Evolutionary conservation across 2,888 invertebrate genomes (phyloP), one percentile per base, ranked within the genome.

Genomic region (Eupelmus urozonus): DNA sequence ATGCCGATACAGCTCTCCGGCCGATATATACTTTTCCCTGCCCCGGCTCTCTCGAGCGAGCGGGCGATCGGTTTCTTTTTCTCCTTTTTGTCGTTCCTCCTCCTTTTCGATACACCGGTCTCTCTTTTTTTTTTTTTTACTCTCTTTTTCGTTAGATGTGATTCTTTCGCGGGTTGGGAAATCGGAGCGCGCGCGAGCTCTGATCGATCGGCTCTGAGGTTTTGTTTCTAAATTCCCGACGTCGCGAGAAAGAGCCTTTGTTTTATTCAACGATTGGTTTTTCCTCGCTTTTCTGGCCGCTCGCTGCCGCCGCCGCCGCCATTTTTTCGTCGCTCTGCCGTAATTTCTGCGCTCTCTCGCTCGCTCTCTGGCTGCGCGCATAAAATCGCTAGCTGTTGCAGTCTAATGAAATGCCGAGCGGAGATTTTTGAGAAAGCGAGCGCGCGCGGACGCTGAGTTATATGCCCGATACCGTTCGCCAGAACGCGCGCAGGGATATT

Each of bases 1-100:
- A 73, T 73, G 65, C 73, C 53, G 72, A 63, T 72, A 71, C 51
- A 4, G n/a, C 1, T 1, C 18, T 11, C 27, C n/a, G 2, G 60
- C 29, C 20, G 45, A 4, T 2, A 27, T 40, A 63, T 72, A 72
- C 63, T 63, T 63, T 63, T 72, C 55, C n/a, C 40, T 72, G n/a
- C n/a, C n/a, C n/a, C n/a, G n/a, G n/a, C n/a, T n/a, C n/a, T n/a
- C n/a, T n/a, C n/a, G n/a, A n/a, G n/a, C n/a, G n/a, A n/a, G n/a
- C 63, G 11, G 9, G 20, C 59, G 53, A 65, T 65, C 29, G 18
- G 27, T 73, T 42, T 65, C 55, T 72, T 16, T 53, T 25, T 63
- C n/a, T 53, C 40, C 34, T 9, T 18, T 20, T 25, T 55, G 11
- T 25, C 20, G 11, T 16, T 51, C 1, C 55, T 5, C 2, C 29